A percentile compares a stretch with the other conserved stretches of the same genome.
These are phyloP conservation scores for Apogon hyalosoma DNA, from an alignment of 2,797 vertebrate species.

Conservation along the genomic window DNA sequence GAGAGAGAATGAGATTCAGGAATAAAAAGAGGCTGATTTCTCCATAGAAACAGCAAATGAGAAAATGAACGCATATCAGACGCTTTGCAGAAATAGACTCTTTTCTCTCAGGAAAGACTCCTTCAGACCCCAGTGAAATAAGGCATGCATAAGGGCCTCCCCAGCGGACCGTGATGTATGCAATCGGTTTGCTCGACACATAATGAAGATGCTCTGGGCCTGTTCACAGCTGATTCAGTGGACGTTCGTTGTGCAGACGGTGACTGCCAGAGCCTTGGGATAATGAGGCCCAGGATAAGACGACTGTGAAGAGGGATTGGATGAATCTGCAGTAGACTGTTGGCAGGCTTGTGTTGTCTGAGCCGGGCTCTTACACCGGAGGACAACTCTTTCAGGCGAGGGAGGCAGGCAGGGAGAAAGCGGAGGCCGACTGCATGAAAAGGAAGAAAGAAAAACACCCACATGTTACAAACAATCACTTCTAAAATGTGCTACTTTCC, in stretches of 20 bases:
- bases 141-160: constrained; percentile 37
- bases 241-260: constrained; percentile 41
- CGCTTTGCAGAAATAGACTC: constrained; percentile 35
- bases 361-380: constrained; percentile 57
- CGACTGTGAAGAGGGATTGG: constrained; percentile 58
- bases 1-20: constrained; percentile 13
- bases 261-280: constrained; percentile 61
- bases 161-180: constrained; percentile 35
- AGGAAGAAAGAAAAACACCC: constrained; percentile 37
- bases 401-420: constrained; percentile 17
- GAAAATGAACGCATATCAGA: constrained; percentile 32
- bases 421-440: constrained; percentile 31
- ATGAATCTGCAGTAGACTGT: constrained; percentile 61
- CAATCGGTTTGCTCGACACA: constrained; percentile 41
- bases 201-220: constrained; percentile 53
- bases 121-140: constrained; percentile 37
- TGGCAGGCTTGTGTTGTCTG: constrained; percentile 68
- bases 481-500: constrained; percentile 32
- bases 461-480: constrained; percentile 47
- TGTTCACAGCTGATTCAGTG: constrained; percentile 35
- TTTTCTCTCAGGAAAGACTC: constrained; percentile 27
- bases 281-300: constrained; percentile 71
- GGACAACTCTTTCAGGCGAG: constrained; percentile 36
- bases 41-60: constrained; percentile 47
- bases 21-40: constrained; percentile 6